Conservation (phyloP, 2,113 vertebrate species). For the Miniopterus natalensis region DNA sequence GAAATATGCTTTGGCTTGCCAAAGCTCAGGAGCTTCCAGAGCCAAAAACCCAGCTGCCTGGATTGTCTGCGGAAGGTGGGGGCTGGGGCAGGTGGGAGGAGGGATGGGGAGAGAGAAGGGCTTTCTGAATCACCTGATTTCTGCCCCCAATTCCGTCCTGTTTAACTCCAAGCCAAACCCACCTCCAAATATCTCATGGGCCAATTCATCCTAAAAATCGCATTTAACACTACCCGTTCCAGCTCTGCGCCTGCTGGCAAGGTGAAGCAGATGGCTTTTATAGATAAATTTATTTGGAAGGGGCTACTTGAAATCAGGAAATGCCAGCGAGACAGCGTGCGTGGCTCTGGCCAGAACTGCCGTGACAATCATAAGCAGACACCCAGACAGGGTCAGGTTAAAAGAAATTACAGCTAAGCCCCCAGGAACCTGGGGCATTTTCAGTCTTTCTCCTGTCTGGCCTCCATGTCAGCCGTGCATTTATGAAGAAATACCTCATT, state of each 20-base stretch:
- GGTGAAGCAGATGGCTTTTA: slow-evolving; percentile 78
- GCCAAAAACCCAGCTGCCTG: slow-evolving; percentile 77
- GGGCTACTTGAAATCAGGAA: slow-evolving; percentile 87
- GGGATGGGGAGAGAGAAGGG: neutral
- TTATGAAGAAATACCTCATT: slow-evolving; percentile 78
- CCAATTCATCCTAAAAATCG: slow-evolving; percentile 81
- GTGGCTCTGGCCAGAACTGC: slow-evolving; percentile 84
- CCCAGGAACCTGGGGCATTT: slow-evolving; percentile 64
- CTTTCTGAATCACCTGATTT: slow-evolving; percentile 71
- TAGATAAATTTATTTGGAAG: slow-evolving; percentile 82
- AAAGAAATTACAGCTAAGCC: slow-evolving; percentile 80
- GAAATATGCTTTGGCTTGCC: slow-evolving; percentile 84
- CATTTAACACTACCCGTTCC: slow-evolving; percentile 76
- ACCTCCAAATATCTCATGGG: slow-evolving; percentile 74
- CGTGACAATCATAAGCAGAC: slow-evolving; percentile 86
- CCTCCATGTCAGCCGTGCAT: slow-evolving; percentile 37
- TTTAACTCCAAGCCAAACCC: slow-evolving; percentile 66
- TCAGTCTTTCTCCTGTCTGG: neutral
- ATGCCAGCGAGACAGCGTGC: slow-evolving; percentile 82
- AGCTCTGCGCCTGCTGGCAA: slow-evolving; percentile 65
- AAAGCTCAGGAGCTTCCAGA: slow-evolving; percentile 79
- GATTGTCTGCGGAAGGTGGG: slow-evolving; percentile 75
- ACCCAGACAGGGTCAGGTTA: slow-evolving; percentile 87
- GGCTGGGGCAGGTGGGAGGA: slow-evolving; percentile 31
- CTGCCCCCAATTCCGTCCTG: slow-evolving; percentile 64